phyloP scores from a whole-genome alignment of 2,113 vertebrate genomes.

The Tursiops truncatus region DNA sequence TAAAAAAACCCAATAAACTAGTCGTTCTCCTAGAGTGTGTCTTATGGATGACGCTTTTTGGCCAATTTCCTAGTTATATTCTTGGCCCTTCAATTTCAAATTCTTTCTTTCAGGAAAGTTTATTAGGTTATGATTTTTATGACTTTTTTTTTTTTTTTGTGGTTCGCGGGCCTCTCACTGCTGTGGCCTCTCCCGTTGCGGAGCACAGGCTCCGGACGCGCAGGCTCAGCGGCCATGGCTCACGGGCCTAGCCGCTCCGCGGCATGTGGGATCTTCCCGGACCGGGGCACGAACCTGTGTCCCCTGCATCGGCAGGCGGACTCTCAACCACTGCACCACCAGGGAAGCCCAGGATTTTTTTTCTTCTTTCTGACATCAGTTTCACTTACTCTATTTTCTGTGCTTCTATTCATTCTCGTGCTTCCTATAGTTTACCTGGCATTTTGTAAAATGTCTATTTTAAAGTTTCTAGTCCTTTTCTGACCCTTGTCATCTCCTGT shows the following conservation, averaged over 20 bases:
- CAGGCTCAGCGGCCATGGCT: too few relatives aligned
- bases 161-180: fast-evolving
- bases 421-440: not conserved
- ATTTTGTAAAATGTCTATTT: not conserved
- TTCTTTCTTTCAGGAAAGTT: not conserved
- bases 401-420: not conserved
- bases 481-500: not conserved
- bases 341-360: too few relatives aligned
- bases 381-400: not conserved
- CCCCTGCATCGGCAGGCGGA: too few relatives aligned
- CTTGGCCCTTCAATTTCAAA: not conserved
- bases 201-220: too few relatives aligned
- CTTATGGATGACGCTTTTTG: too few relatives aligned
- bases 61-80: not conserved
- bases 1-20: not conserved
- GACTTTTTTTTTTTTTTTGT: not conserved
- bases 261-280: too few relatives aligned
- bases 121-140: not conserved
- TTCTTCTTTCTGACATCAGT: not conserved
- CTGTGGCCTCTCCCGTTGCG: too few relatives aligned
- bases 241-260: fast-evolving
- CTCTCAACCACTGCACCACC: too few relatives aligned
- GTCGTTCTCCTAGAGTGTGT: not conserved
- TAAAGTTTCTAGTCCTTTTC: not conserved
- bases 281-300: too few relatives aligned